Conservation (phyloP, 2,888 invertebrate genomes). For the Drosophila bunnanda region DNA sequence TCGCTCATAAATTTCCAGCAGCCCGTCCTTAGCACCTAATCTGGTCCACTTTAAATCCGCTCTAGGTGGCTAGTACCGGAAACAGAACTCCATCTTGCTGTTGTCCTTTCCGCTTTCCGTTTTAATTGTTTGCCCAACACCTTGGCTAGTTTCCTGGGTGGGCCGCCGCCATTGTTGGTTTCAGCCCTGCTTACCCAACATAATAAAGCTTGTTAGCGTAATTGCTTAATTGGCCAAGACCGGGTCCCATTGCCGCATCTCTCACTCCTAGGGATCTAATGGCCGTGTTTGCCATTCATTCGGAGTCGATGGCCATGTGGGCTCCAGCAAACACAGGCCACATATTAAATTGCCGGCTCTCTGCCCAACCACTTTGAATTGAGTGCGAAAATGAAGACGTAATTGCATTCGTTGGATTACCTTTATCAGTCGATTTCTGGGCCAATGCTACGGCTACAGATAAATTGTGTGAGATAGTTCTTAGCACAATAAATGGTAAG, state of each 20-base stretch:
- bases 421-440: constrained; percentile 12
- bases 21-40: constrained; percentile 54
- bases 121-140: constrained; percentile 78
- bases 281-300: constrained; percentile 61
- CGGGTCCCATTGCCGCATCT: constrained; percentile 8
- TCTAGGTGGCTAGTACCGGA: constrained; percentile 14
- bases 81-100: constrained; percentile 11
- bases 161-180: constrained; percentile 26
- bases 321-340: constrained; percentile 17
- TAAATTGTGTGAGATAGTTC: background rate
- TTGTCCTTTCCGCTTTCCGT: constrained; percentile 44
- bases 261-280: constrained; percentile 38
- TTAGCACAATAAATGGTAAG: background rate
- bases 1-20: constrained; percentile 32
- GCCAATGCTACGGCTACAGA: background rate
- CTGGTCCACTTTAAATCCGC: constrained; percentile 60
- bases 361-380: constrained; percentile 38
- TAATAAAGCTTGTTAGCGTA: constrained; percentile 79
- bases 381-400: constrained; percentile 56
- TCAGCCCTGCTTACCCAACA: constrained; percentile 50
- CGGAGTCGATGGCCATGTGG: constrained; percentile 27
- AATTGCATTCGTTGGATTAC: constrained; percentile 58
- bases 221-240: constrained; percentile 75
- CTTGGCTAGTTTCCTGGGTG: constrained; percentile 49
- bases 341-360: constrained; percentile 42